phyloP scores from a whole-genome alignment of 2,797 vertebrate genomes.

The Myotis pilosus region DNA sequence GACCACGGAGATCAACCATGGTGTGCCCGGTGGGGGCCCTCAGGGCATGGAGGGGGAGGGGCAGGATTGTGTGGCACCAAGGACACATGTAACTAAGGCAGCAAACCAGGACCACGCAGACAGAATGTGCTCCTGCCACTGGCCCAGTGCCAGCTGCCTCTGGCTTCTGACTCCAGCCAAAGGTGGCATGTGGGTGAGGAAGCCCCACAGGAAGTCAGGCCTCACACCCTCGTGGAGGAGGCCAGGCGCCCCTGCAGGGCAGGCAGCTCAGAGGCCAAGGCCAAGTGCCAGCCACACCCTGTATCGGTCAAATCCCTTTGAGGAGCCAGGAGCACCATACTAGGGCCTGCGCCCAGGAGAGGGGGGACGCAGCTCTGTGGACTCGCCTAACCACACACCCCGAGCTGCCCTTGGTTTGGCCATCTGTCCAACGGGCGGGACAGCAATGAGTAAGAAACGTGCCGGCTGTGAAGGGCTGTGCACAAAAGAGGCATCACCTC shows the following conservation, averaged over 20 bases:
- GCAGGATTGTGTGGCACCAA: background rate
- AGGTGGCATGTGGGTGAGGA: background rate
- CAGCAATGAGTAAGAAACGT: background rate
- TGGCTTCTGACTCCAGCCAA: background rate
- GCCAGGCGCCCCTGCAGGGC: background rate
- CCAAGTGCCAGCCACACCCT: conserved; percentile 30
- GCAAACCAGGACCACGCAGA: background rate
- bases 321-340: background rate
- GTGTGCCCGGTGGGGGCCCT: background rate
- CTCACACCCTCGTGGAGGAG: background rate
- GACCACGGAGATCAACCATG: background rate
- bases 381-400: background rate
- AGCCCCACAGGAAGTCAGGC: background rate
- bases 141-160: background rate
- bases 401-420: background rate
- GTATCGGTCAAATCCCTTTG: conserved; percentile 38
- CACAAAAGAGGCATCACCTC: background rate
- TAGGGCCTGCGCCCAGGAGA: background rate
- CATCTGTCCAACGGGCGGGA: background rate
- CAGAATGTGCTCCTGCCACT: background rate
- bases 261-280: conserved; percentile 44
- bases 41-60: too few species aligned
- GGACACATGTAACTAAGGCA: background rate
- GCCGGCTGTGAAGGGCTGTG: background rate
- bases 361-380: background rate